phyloP scores from a whole-genome alignment of 2,797 vertebrate genomes.

The Tympanoctomys barrerae region DNA sequence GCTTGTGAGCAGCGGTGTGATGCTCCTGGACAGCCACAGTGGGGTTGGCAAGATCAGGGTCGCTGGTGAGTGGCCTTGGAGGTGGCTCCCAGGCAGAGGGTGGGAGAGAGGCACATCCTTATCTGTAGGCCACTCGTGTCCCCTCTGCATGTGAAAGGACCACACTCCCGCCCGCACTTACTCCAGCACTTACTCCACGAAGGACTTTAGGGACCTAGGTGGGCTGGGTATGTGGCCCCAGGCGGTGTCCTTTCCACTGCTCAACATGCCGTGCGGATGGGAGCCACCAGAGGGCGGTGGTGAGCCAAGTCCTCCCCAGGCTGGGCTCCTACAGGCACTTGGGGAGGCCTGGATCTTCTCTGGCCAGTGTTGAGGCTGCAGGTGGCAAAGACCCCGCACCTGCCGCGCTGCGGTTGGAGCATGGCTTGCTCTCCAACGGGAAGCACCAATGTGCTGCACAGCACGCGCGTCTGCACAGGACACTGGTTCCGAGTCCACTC shows the following conservation, averaged over 20 bases:
- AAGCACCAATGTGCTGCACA: neutral
- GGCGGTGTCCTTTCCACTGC: neutral
- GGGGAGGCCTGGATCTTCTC: neutral
- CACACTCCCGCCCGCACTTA: neutral
- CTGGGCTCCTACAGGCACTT: neutral
- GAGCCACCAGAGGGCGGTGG: neutral
- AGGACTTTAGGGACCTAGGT: neutral
- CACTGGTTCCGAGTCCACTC: neutral
- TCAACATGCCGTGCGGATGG: neutral
- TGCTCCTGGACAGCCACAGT: neutral
- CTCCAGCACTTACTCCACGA: neutral
- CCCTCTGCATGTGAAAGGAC: neutral
- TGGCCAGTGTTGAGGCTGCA: neutral
- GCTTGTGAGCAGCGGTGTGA: neutral
- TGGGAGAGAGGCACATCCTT: neutral
- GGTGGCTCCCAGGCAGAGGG: neutral
- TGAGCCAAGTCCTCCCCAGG: no score
- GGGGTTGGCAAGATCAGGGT: neutral
- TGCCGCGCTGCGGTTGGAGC: neutral
- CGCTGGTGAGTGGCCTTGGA: neutral
- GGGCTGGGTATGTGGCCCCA: neutral
- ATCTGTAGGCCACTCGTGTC: neutral
- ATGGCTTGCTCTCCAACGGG: neutral
- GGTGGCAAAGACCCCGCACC: neutral
- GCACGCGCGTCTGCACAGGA: neutral